A percentile compares a stretch with the other conserved stretches of the same genome.
phyloP scores from a whole-genome alignment of 2,888 invertebrate species.

The Tetragonula carbonaria region DNA sequence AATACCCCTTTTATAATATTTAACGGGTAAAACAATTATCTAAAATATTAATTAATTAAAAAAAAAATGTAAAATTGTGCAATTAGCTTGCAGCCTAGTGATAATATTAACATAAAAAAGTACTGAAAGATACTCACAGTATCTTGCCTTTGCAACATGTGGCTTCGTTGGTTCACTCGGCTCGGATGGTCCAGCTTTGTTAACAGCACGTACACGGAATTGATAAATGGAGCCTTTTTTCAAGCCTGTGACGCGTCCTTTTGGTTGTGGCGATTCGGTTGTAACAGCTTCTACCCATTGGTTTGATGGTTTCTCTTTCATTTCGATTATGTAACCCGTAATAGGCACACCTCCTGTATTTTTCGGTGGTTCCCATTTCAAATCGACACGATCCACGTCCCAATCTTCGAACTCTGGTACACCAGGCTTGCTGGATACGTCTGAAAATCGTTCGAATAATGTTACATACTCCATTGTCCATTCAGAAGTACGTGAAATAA shows the following conservation, averaged over 20 bases:
- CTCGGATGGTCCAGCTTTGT: conserved; percentile 97
- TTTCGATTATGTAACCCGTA: conserved; percentile 94
- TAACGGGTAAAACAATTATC: too few species aligned
- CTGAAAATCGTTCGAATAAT: conserved; percentile 79
- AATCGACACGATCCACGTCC: conserved; percentile 94
- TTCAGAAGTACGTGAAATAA: not conserved
- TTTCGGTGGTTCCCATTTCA: conserved; percentile 93
- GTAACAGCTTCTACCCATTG: conserved; percentile 91
- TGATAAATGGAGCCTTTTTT: conserved; percentile 97
- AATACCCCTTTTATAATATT: too few species aligned
- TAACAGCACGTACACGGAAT: conserved; percentile 97
- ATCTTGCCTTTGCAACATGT: conserved; percentile 94
- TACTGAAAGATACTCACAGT: conserved; percentile 87
- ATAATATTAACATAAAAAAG: not conserved
- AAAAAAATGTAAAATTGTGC: too few species aligned
- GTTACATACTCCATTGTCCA: not conserved
- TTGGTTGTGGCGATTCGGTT: conserved; percentile 89
- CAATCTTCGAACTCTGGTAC: conserved; percentile 94
- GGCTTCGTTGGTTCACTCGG: conserved; percentile 95
- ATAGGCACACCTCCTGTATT: conserved; percentile 92
- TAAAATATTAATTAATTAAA: too few species aligned
- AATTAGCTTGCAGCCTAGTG: too few species aligned
- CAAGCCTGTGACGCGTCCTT: conserved; percentile 93
- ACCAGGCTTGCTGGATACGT: conserved; percentile 94
- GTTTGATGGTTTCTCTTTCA: conserved; percentile 92